These are phyloP conservation scores for Engraulis encrasicolus DNA, from an alignment of 2,113 vertebrate genomes.

Conservation along the genomic window DNA sequence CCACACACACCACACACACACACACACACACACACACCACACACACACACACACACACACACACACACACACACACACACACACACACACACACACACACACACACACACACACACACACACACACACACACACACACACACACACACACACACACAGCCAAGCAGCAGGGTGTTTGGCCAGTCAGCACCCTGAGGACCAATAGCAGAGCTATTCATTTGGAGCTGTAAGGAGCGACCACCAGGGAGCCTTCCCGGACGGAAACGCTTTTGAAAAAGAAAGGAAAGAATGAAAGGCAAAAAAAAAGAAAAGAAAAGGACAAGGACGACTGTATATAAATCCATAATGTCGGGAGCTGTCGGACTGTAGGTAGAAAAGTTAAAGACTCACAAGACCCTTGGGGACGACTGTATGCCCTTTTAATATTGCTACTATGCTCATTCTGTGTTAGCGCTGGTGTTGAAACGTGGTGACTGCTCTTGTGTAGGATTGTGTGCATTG, in stretches of 20 bases:
- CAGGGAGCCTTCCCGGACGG: not conserved
- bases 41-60: not conserved
- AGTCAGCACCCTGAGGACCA: constrained; percentile 10
- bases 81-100: not conserved
- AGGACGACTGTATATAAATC: constrained; percentile 12
- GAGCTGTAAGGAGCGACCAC: not conserved
- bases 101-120: not conserved
- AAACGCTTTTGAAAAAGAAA: not conserved
- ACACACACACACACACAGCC: not conserved
- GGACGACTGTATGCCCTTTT: not conserved
- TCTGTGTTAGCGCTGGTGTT: not conserved
- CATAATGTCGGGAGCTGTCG: not conserved
- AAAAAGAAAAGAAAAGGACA: not conserved
- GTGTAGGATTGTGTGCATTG: not conserved
- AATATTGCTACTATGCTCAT: not conserved
- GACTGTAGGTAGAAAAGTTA: not conserved
- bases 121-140: constrained; percentile 9
- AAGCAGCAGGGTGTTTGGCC: not conserved
- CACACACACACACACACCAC: not conserved
- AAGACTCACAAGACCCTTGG: not conserved
- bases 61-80: not conserved
- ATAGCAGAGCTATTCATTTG: not conserved
- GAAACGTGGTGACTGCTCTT: not conserved
- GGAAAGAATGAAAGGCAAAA: no score
- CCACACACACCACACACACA: not conserved